These are phyloP conservation scores for Cosmia pyralina DNA, from an alignment of 2,888 invertebrate species.

Conservation along the genomic window DNA sequence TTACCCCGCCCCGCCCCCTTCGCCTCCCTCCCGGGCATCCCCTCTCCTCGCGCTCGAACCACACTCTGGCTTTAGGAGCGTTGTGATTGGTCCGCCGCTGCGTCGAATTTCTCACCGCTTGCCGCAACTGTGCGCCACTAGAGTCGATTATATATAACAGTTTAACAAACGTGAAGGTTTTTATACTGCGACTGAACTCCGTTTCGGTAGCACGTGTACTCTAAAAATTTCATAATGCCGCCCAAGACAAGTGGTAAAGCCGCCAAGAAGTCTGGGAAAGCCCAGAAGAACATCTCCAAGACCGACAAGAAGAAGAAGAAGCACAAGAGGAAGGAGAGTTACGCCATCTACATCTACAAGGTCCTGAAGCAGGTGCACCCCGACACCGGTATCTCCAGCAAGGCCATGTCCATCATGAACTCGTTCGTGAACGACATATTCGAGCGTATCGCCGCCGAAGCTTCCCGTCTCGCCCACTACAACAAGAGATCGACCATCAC, in stretches of 20 bases:
- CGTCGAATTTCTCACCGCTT: neutral
- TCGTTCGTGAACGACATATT: conserved; percentile 93
- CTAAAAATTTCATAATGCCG: conserved; percentile 63
- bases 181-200: conserved; percentile 19
- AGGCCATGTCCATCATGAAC: conserved; percentile 93
- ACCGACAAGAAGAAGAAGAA: conserved; percentile 90
- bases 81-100: conserved; percentile 17
- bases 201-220: conserved; percentile 12
- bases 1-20: neutral
- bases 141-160: neutral
- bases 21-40: neutral
- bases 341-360: conserved; percentile 91
- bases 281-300: conserved; percentile 90
- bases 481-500: conserved; percentile 92
- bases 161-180: too few species aligned
- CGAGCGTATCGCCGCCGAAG: conserved; percentile 92
- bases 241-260: conserved; percentile 81
- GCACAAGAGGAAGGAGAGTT: conserved; percentile 90
- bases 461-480: conserved; percentile 91
- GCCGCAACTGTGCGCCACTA: neutral
- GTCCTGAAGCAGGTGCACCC: conserved; percentile 92
- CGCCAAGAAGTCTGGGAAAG: conserved; percentile 89
- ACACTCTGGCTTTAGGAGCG: conserved; percentile 3
- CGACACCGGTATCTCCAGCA: conserved; percentile 87
- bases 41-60: conserved; percentile 5